phyloP scores from a whole-genome alignment of 2,888 invertebrate species.

The Galerucella nymphaeae region DNA sequence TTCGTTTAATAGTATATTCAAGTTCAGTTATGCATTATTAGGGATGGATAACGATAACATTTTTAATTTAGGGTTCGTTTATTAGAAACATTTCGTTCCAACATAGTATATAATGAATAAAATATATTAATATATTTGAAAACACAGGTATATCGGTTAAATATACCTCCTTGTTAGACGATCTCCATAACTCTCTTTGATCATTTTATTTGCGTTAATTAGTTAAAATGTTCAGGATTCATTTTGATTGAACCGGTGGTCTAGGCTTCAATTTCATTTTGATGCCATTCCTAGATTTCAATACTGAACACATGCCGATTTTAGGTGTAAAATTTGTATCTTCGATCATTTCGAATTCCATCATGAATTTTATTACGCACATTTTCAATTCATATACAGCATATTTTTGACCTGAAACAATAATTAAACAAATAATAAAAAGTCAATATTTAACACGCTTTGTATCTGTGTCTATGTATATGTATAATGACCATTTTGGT shows the following conservation, averaged over 20 bases:
- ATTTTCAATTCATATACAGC: constrained; percentile 75
- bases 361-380: constrained; percentile 68
- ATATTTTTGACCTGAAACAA: constrained; percentile 72
- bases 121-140: neutral
- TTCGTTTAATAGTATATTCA: too few species aligned
- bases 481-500: too few species aligned
- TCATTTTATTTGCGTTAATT: constrained; percentile 19
- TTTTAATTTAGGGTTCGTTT: too few species aligned
- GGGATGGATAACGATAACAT: too few species aligned
- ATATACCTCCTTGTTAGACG: neutral
- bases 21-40: too few species aligned
- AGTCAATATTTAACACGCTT: too few species aligned
- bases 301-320: constrained; percentile 53
- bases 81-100: too few species aligned
- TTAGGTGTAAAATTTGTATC: constrained; percentile 48
- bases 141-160: neutral
- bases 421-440: too few species aligned
- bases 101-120: too few species aligned
- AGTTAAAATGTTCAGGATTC: constrained; percentile 12
- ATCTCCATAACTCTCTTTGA: neutral
- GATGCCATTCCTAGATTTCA: constrained; percentile 55
- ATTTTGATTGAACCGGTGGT: constrained; percentile 21
- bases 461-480: too few species aligned
- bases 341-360: constrained; percentile 65
- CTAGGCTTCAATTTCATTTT: constrained; percentile 47